These are phyloP conservation scores for Eonycteris spelaea DNA, from an alignment of 2,113 vertebrate genomes.

Conservation along the genomic window DNA sequence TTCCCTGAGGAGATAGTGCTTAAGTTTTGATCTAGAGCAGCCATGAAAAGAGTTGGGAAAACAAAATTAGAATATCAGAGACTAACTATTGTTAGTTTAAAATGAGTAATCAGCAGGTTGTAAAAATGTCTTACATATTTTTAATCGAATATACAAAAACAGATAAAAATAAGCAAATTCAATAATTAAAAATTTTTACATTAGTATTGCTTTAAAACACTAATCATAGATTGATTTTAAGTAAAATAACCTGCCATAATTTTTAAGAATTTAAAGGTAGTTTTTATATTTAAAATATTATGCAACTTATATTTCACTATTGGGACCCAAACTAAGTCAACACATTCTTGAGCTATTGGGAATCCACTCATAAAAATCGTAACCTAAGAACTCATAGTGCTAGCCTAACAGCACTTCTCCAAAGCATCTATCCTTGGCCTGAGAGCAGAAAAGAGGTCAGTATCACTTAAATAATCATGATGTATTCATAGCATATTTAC, in stretches of 20 bases:
- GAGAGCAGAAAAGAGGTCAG: neutral
- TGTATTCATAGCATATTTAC: neutral
- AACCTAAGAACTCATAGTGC: neutral
- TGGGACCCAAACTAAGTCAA: neutral
- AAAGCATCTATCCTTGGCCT: neutral
- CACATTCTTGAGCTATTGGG: neutral
- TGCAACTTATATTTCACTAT: neutral
- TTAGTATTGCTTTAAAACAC: neutral
- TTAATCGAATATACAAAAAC: neutral
- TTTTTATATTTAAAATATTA: neutral
- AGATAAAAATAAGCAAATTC: neutral
- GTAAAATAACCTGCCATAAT: neutral
- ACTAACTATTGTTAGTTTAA: neutral
- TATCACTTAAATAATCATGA: neutral
- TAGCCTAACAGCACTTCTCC: neutral
- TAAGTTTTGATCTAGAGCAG: neutral
- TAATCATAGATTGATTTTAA: neutral
- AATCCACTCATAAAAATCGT: slow-evolving; percentile 7
- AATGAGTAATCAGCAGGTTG: neutral
- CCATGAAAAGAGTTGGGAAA: neutral
- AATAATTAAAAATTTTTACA: neutral
- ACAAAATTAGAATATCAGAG: neutral
- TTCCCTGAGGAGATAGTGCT: neutral
- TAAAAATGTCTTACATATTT: neutral
- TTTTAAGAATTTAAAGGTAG: neutral